Percentiles rank a stretch among this genome's conserved stretches.
Evolutionary conservation across 2,113 vertebrate genomes (phyloP).

Genomic region (Peucedramus taeniatus): DNA sequence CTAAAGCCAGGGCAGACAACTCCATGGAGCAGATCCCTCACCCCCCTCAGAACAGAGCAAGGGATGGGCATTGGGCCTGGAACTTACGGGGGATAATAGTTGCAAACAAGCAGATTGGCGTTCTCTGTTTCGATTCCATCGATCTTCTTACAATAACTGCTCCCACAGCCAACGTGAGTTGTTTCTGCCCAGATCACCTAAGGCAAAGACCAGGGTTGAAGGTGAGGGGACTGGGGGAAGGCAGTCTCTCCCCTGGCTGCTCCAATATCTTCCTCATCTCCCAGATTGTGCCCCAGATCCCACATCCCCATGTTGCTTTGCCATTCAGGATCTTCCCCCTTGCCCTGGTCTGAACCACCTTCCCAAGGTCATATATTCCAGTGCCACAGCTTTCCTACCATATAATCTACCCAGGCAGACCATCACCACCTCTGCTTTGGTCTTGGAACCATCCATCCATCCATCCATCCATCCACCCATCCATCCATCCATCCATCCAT

Average conservation of each 20-base stretch:
- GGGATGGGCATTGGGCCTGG: neutral
- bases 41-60: neutral
- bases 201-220: neutral
- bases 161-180: slow-evolving; percentile 53
- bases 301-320: neutral
- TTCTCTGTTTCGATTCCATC: neutral
- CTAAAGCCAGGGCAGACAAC: neutral
- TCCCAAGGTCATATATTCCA: neutral
- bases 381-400: neutral
- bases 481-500: neutral
- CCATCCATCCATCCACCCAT: neutral
- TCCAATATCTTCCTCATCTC: neutral
- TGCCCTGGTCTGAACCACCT: neutral
- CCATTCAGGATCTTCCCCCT: neutral
- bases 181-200: slow-evolving; percentile 73
- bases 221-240: neutral
- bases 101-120: slow-evolving; percentile 72
- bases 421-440: neutral
- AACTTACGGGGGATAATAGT: slow-evolving; percentile 68
- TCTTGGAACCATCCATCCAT: neutral
- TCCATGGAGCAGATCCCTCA: neutral
- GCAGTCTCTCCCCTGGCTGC: too few species aligned
- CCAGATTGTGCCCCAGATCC: neutral
- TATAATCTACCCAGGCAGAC: neutral
- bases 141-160: slow-evolving; percentile 61